Evolutionary conservation across 2,113 vertebrate genomes (phyloP).

Genomic region (Macquaria ambigua): DNA sequence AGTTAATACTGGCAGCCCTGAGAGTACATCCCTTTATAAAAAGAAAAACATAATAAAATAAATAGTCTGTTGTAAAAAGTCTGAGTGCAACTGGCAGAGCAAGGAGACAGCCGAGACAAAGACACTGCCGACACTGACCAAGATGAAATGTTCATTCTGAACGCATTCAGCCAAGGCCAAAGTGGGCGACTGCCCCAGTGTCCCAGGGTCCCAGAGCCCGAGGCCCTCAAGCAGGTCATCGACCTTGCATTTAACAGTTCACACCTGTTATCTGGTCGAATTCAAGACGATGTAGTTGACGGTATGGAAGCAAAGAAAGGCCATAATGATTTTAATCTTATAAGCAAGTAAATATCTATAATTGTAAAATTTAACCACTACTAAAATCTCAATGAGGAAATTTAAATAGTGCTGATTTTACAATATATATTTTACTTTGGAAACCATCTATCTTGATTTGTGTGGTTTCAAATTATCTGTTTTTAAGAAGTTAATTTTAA

Average conservation of each 20-base stretch:
- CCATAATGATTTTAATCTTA: not conserved
- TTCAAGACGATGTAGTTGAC: not conserved
- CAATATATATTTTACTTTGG: not conserved
- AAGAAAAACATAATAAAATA: not conserved
- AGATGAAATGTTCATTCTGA: conserved; percentile 15
- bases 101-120: not conserved
- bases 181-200: not conserved
- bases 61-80: not conserved
- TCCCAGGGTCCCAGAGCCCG: not conserved
- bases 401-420: not conserved
- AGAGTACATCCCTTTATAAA: not conserved
- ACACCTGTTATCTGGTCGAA: no score
- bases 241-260: not conserved
- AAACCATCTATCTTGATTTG: not conserved
- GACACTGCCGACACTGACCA: not conserved
- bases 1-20: not conserved
- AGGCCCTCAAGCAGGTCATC: not conserved
- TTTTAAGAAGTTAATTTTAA: not conserved
- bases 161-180: not conserved
- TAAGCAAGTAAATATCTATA: not conserved
- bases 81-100: not conserved
- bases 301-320: not conserved
- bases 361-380: not conserved
- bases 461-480: not conserved
- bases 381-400: not conserved